Evolutionary conservation across 2,888 invertebrate species (phyloP), one percentile per base, ranked within the genome.

Genomic region (Tricholauxania praeusta): DNA sequence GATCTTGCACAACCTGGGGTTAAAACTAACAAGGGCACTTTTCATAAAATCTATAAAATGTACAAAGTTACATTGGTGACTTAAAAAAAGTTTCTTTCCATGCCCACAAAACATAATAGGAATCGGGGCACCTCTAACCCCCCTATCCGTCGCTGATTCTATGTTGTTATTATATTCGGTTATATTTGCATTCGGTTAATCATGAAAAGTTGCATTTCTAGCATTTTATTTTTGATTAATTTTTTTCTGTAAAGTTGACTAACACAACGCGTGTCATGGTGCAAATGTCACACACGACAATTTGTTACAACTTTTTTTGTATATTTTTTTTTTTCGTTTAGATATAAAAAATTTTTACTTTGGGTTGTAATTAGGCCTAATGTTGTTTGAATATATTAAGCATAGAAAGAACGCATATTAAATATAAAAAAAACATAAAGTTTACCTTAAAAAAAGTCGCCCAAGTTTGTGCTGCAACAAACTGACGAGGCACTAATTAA

Each of bases 401-500:
- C 7, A 55, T 6, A 51, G 22, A 70, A 60, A 65, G 39, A 63
- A 48, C 12, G 17, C 12, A 28, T 63, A 69, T 64, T 39, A 66
- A 66, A 60, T 14, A n/a, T 55, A 47, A 51, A 53, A 65, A 19
- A 15, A 64, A 69, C 69, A 72, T 51, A 32, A 52, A 60, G 39
- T 53, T 55, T 19, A 66, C n/a, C 63, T 22, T 55, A 68, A 72
- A 39, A 39, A 39, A 74, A 72, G 68, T 68, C 64, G 57, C 72
- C 74, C 68, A 69, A 67, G 64, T 63, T 66, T 17, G 67, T 68
- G 68, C 47, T 52, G 65, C 72, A 75, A 74, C 67, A 66, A 63
- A 68, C 67, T 73, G 73, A 70, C 68, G 75, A 72, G 69, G 71
- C 68, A 48, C 71, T 76, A 77, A 78, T 76, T 74, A 79, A 73